Conservation (phyloP, 2,888 invertebrate genomes). For the Drosophila lacicola region DNA sequence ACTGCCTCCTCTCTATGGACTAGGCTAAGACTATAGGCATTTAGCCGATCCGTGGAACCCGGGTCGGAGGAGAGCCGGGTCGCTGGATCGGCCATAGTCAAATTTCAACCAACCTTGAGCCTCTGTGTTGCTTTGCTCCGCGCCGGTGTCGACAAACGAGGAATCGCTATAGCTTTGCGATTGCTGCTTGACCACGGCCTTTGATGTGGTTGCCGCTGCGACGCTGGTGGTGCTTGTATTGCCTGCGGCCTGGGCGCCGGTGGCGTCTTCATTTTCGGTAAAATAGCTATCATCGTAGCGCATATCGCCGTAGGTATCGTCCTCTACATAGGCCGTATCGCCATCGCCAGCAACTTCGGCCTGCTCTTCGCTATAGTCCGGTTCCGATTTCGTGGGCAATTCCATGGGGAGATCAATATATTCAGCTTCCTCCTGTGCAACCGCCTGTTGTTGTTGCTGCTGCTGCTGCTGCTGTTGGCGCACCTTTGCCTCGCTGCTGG, state of each 20-base stretch:
- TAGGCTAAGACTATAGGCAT: conserved; percentile 23
- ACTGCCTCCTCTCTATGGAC: background rate
- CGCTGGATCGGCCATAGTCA: conserved; percentile 23
- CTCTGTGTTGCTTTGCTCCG: conserved; percentile 84
- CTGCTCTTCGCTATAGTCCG: conserved; percentile 88
- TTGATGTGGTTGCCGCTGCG: conserved; percentile 83
- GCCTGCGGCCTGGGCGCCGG: conserved; percentile 64
- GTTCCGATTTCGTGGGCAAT: conserved; percentile 89
- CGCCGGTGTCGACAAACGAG: conserved; percentile 84
- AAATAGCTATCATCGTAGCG: conserved; percentile 85
- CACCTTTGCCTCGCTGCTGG: conserved; percentile 49
- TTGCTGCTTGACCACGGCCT: conserved; percentile 82
- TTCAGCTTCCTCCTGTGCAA: conserved; percentile 82
- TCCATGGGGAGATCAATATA: conserved; percentile 85
- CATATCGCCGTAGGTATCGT: conserved; percentile 89
- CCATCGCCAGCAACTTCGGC: conserved; percentile 88
- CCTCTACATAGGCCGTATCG: conserved; percentile 88
- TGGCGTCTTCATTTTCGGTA: conserved; percentile 85
- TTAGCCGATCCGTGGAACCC: conserved; percentile 29
- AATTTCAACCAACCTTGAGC: conserved; percentile 85
- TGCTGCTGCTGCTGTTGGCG: conserved; percentile 70
- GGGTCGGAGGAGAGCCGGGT: background rate
- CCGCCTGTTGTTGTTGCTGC: conserved; percentile 67
- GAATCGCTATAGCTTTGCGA: conserved; percentile 81
- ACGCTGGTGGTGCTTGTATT: conserved; percentile 68